These are phyloP conservation scores for Epinotia nisella DNA, from an alignment of 2,888 invertebrate genomes.

Conservation along the genomic window DNA sequence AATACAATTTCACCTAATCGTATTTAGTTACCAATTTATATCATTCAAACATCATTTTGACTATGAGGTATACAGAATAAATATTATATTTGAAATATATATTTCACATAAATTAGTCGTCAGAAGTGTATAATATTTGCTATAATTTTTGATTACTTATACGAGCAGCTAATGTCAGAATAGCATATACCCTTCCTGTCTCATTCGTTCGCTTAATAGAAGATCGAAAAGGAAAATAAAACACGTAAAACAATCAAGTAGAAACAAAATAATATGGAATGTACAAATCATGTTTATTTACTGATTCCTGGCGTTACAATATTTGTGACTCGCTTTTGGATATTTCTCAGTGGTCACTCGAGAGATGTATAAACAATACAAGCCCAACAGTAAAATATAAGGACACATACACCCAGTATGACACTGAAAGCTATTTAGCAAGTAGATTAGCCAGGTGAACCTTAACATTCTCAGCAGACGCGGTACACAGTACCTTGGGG, in stretches of 20 bases:
- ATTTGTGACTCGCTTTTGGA: slow-evolving; percentile 75
- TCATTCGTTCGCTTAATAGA: slow-evolving; percentile 63
- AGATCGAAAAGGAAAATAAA: slow-evolving; percentile 80
- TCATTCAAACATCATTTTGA: slow-evolving; percentile 84
- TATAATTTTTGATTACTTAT: slow-evolving; percentile 57
- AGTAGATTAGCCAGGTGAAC: slow-evolving; percentile 76
- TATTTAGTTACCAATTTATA: slow-evolving; percentile 83
- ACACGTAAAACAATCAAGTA: slow-evolving; percentile 80
- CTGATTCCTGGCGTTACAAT: slow-evolving; percentile 87
- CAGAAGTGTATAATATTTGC: slow-evolving; percentile 72
- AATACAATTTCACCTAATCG: slow-evolving; percentile 82
- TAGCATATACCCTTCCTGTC: slow-evolving; percentile 60
- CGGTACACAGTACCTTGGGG: slow-evolving; percentile 79
- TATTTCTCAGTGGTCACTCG: slow-evolving; percentile 61
- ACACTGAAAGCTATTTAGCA: slow-evolving; percentile 76
- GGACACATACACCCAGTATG: slow-evolving; percentile 74
- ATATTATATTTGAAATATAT: slow-evolving; percentile 71
- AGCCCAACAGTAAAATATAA: slow-evolving; percentile 64
- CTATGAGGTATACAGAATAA: slow-evolving; percentile 84
- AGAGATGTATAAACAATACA: slow-evolving; percentile 57
- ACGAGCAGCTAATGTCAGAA: slow-evolving; percentile 72
- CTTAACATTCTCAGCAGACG: slow-evolving; percentile 69
- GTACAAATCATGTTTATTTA: slow-evolving; percentile 91
- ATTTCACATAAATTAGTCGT: slow-evolving; percentile 74
- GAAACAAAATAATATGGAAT: slow-evolving; percentile 91